Base-by-base conservation (phyloP, 30 jellyfish, hydroid and myxozoan species). In the Chrysaora quinquecirrha region DNA sequence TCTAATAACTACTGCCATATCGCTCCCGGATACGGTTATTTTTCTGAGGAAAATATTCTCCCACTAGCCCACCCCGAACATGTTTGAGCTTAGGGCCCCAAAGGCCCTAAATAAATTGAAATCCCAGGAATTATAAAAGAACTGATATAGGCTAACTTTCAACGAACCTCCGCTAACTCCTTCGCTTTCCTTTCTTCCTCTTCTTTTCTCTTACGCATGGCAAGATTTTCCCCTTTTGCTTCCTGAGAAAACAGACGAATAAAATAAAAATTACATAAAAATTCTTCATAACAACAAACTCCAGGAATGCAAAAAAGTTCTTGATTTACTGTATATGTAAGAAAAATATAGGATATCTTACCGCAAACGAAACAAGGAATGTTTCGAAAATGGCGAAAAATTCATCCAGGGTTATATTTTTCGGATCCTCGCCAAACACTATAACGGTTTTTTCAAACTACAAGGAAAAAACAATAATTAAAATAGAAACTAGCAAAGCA, bases 141-240 rank as follows among this genome's bases (percentile, higher is more conserved):
- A n/a, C n/a, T n/a, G n/a, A n/a, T n/a, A n/a, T n/a, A n/a, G n/a
- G n/a, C n/a, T n/a, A n/a, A n/a, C n/a, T n/a, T n/a, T 38, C 14
- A 38, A 3, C 54, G 14, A 78, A 91, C 98, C 93, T 91, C 93
- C 0, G 98, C 98, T 34, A 91, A 46, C 29, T 85, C 95, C 31
- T 92, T 78, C 0, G 98, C 98, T 48, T 80, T 85, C 64, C 89
- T 72, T 35, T 84, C 98, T 30, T 91, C 98, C 46, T 91, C 98
- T 71, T 82, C 95, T 73, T 75, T 84, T 77, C 78, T 89, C 83
- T 85, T 84, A 30, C 95, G 75, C 73, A 85, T 83, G 0, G 96
- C 95, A 33, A 72, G 34, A 75, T 91, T 91, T 43, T 91, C 98
- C 6, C 98, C 98, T 60, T 85, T 91, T 24, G 94, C 95, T 33